These are phyloP conservation scores for Dexiosoma caninum DNA, from an alignment of 2,888 invertebrate genomes.

Conservation along the genomic window DNA sequence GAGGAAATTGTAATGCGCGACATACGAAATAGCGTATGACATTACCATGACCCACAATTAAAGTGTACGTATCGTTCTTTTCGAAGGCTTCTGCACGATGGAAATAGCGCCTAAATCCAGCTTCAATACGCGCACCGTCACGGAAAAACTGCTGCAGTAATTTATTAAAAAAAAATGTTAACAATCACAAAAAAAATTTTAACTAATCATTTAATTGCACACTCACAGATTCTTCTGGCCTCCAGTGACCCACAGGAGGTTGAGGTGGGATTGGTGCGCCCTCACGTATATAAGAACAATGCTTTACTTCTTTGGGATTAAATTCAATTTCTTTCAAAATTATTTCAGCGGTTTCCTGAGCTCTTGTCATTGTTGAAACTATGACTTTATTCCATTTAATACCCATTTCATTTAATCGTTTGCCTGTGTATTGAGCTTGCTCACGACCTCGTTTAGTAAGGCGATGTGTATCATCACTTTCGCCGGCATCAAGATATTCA, in stretches of 20 bases:
- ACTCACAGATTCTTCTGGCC: constrained; percentile 87
- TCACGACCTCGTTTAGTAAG: constrained; percentile 89
- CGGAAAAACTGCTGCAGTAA: constrained; percentile 89
- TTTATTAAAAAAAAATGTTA: not conserved
- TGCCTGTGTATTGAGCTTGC: constrained; percentile 92
- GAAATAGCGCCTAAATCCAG: constrained; percentile 95
- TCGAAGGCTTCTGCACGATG: constrained; percentile 91
- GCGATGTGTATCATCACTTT: constrained; percentile 84
- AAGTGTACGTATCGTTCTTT: constrained; percentile 88
- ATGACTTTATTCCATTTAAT: constrained; percentile 89
- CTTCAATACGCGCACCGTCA: constrained; percentile 96
- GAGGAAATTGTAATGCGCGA: constrained; percentile 96
- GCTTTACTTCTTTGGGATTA: constrained; percentile 80
- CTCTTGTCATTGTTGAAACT: constrained; percentile 95
- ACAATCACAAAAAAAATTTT: not conserved
- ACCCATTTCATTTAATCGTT: constrained; percentile 86
- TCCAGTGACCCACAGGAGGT: constrained; percentile 93
- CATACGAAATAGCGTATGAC: constrained; percentile 97
- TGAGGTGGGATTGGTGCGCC: constrained; percentile 97
- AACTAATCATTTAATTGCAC: not conserved
- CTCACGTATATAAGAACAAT: constrained; percentile 89
- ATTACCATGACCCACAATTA: constrained; percentile 98
- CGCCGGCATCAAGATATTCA: constrained; percentile 89
- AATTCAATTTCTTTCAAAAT: constrained; percentile 85
- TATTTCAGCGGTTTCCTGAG: constrained; percentile 92